These are phyloP conservation scores for Clavelina lepadiformis DNA, from an alignment of 23 tunicate species.

Conservation along the genomic window DNA sequence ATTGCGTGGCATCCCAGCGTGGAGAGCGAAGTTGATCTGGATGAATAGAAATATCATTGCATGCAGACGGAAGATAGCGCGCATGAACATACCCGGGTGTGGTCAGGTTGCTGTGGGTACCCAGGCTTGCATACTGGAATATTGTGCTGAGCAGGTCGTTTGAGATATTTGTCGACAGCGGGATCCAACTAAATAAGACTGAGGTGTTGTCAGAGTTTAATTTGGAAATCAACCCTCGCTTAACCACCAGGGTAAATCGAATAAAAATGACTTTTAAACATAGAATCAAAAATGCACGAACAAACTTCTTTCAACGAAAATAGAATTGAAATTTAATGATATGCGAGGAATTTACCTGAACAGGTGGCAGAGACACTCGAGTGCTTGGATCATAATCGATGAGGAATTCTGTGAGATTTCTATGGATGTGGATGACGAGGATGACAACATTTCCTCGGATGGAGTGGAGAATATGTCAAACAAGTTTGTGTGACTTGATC, in stretches of 20 bases:
- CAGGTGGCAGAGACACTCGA: slow-evolving; percentile 76
- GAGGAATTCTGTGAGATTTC: slow-evolving; percentile 34
- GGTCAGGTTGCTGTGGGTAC: no score
- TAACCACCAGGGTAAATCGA: no score
- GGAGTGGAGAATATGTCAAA: slow-evolving; percentile 44
- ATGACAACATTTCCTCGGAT: slow-evolving; percentile 14
- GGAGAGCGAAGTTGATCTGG: slow-evolving; percentile 9
- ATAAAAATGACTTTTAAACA: neutral
- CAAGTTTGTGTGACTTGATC: slow-evolving; percentile 29
- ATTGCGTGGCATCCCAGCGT: slow-evolving; percentile 58
- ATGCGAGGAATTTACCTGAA: no score
- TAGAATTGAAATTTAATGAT: no score
- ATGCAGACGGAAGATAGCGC: neutral
- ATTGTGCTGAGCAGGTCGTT: slow-evolving; percentile 44
- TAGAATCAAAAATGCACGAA: no score
- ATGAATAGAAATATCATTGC: neutral
- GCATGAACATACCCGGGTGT: no score
- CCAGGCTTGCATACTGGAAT: slow-evolving; percentile 71
- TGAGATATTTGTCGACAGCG: slow-evolving; percentile 53
- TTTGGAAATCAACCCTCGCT: neutral
- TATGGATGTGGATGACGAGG: neutral
- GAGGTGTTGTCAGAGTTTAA: neutral
- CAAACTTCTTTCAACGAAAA: no score
- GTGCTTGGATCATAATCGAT: slow-evolving; percentile 25
- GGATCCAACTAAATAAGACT: slow-evolving; percentile 84